Evolutionary conservation across 2,797 vertebrate genomes (phyloP).

Genomic region (Telmatherina bonti): DNA sequence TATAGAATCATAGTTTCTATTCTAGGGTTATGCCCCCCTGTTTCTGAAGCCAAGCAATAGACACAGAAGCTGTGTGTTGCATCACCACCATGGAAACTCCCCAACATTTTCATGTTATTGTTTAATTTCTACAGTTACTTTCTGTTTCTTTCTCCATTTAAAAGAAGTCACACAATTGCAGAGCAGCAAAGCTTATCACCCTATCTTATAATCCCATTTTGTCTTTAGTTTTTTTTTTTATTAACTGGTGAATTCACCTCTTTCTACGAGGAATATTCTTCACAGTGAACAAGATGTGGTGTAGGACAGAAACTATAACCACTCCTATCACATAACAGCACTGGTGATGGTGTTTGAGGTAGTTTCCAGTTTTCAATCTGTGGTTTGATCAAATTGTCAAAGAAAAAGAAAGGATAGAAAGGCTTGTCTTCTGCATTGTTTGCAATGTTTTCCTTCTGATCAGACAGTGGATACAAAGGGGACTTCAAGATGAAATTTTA

Average conservation of each 20-base stretch:
- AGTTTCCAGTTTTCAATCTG: accelerated
- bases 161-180: neutral
- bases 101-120: neutral
- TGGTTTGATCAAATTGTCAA: neutral
- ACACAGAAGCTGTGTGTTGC: too few relatives aligned
- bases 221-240: neutral
- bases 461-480: neutral
- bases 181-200: neutral
- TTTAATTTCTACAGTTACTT: neutral
- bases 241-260: neutral
- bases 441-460: neutral
- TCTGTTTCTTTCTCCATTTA: neutral
- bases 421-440: neutral
- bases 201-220: neutral
- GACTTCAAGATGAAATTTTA: neutral
- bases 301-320: too few relatives aligned
- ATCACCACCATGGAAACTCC: neutral
- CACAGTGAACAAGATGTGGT: too few relatives aligned
- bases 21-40: too few relatives aligned
- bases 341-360: neutral
- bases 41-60: neutral
- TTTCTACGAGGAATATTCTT: neutral
- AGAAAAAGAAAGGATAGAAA: neutral
- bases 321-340: accelerated
- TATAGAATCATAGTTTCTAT: too few relatives aligned